Evolutionary conservation across 2,113 vertebrate genomes (phyloP), one percentile per base, ranked within the genome.

Genomic region (Herpetotheres cachinnans): DNA sequence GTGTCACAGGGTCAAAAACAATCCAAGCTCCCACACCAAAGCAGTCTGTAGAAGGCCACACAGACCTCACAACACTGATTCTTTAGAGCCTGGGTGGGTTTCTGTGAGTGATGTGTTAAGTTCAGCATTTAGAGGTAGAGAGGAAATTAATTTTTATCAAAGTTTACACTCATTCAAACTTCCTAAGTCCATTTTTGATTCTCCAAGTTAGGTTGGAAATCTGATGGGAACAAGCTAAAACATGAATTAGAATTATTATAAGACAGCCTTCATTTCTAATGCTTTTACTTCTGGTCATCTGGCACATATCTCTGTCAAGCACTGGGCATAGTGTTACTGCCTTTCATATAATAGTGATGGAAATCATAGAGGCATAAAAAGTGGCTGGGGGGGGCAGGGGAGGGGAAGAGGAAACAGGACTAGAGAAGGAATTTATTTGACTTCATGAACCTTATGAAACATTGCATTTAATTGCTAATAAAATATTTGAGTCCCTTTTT

Each of bases 1-100:
- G 66, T 95, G 94, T 97, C 96, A 96, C 90, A 85, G 97, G 97
- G 94, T 97, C 97, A 97, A 66, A 95, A 97, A 89, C 91, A 96
- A 97, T 94, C 86, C 84, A 76, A 95, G 94, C 94, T 95, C 93
- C 90, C 97, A 96, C 82, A 95, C 96, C 95, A 94, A 94, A 94
- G 95, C 79, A 86, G 58, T 77, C 78, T 95, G 89, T 82, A 85
- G 94, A 93, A 95, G 93, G 94, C 89, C 95, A 85, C 96, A 95
- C 86, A 96, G 93, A 70, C 94, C 84, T 95, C 91, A 85, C 70
- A 91, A 88, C 61, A 40, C 58, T 88, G 81, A 69, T 52, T 58
- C 84, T 93, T 96, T 85, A 93, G 84, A 95, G 59, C 58, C 44
- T 95, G 91, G 89, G 86, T 95, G 95, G 86, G 91, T 95, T 96